phyloP scores from a whole-genome alignment of 2,113 vertebrate genomes.

The Carollia perspicillata region DNA sequence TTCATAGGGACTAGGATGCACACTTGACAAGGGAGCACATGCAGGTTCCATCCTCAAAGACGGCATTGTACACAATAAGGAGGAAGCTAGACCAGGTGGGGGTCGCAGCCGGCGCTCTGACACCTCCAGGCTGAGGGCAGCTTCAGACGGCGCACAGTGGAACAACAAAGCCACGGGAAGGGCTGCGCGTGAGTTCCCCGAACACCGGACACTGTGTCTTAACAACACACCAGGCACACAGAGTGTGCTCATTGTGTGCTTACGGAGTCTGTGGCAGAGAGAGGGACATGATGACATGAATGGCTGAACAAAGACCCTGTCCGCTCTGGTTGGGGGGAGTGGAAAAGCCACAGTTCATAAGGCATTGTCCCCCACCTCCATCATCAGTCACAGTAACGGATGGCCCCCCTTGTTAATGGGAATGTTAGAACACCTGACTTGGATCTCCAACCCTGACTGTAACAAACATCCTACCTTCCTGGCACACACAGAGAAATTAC shows the following conservation, averaged over 20 bases:
- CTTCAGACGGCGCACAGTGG: fast-evolving
- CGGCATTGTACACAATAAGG: neutral
- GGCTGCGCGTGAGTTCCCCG: fast-evolving
- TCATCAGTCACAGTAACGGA: fast-evolving
- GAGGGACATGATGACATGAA: neutral
- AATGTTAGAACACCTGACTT: neutral
- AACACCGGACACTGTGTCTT: neutral
- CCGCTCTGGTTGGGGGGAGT: fast-evolving
- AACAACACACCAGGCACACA: too few relatives aligned
- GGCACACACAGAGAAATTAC: neutral
- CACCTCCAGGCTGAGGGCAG: neutral
- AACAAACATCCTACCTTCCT: neutral
- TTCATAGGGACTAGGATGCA: neutral
- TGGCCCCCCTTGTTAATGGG: neutral
- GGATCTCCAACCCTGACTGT: neutral
- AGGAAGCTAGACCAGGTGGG: fast-evolving
- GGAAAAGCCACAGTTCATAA: too few relatives aligned
- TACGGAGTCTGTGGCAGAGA: neutral
- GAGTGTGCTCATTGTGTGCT: neutral
- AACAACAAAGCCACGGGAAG: fast-evolving
- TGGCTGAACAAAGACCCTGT: neutral
- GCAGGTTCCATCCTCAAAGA: neutral
- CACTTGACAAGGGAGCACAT: neutral
- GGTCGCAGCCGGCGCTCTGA: neutral
- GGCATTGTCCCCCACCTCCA: fast-evolving